A percentile compares a stretch with the other conserved stretches of the same genome.
phyloP scores from a whole-genome alignment of 2,113 vertebrate species.

The Otis tarda region DNA sequence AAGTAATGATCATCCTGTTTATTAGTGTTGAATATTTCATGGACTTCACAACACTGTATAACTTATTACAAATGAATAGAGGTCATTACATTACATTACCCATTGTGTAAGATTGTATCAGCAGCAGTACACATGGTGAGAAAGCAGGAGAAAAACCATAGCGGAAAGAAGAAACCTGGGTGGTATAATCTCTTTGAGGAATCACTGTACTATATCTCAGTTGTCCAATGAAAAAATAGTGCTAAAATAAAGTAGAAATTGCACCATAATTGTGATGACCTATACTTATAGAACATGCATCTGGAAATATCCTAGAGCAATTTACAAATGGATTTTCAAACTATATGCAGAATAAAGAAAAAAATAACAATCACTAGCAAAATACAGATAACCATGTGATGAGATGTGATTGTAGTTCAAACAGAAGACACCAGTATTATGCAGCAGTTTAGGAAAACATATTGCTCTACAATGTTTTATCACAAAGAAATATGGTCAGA shows the following conservation, averaged over 20 bases:
- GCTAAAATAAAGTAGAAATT: neutral
- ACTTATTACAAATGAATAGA: constrained; percentile 34
- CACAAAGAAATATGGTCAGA: neutral
- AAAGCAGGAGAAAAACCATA: neutral
- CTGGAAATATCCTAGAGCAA: neutral
- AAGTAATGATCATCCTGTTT: constrained; percentile 58
- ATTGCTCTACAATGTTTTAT: neutral
- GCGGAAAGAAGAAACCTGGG: neutral
- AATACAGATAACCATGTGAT: neutral
- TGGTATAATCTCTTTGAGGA: neutral
- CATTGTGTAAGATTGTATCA: neutral
- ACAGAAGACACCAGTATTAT: neutral
- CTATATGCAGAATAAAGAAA: neutral
- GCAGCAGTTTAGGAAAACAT: neutral
- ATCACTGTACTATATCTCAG: neutral
- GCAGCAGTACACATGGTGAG: neutral
- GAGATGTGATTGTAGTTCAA: neutral
- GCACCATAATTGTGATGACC: neutral
- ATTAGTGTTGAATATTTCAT: constrained; percentile 67
- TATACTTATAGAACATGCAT: neutral
- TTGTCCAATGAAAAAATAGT: neutral
- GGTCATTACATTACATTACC: neutral
- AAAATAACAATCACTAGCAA: neutral
- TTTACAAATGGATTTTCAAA: neutral
- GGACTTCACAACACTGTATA: constrained; percentile 10